Base-by-base conservation (phyloP, 2,113 vertebrate species). In the Scomber japonicus region DNA sequence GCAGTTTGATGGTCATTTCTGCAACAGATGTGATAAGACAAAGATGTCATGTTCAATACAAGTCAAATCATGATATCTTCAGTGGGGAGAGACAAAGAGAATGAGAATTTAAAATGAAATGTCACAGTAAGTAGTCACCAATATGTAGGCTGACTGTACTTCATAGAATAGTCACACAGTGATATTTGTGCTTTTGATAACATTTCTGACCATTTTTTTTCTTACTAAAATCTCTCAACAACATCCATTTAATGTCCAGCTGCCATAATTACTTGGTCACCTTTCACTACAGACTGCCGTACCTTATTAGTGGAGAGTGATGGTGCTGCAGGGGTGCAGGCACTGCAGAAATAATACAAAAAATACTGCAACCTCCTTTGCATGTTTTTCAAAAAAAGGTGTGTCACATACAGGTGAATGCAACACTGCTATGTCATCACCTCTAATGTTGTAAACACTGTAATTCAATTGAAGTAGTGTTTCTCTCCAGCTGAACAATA, bases 1-100 rank as follows among this genome's bases (percentile, higher is more conserved):
- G 40, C 2, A 15, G 15, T 48, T 69, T 69, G 17, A 4, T 19
- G 27, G 6, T 40, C 11, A 15, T 13, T 40, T 30, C 7, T 49
- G 31, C 17, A 50, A 12, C 27, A 63, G 27, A 81, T 56, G 64
- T 40, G 71, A 81, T 11, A 44, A 11, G 46, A 61, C n/a, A 49
- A 19, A 53, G 3, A 44, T 50, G 72, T 65, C 59, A 45, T 11
- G 7, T 57, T 75, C 14, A 30, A 68, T 40, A 45, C 11, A 30
- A 8, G 44, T 63, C 16, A 45, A 21, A 56, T 15, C 13, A 54
- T 16, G n/a, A 64, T 17, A 2, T 62, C n/a, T 13, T 53, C 30
- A 44, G 15, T 3, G 40, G 49, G 60, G n/a, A 45, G 9, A 40
- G 59, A 53, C 10, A n/a, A 27, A 27, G 12, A 69, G 4, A 5